Percentiles rank a stretch among this genome's conserved stretches.
Conservation (phyloP, 2,797 vertebrate genomes). For the Crax fasciolata region DNA sequence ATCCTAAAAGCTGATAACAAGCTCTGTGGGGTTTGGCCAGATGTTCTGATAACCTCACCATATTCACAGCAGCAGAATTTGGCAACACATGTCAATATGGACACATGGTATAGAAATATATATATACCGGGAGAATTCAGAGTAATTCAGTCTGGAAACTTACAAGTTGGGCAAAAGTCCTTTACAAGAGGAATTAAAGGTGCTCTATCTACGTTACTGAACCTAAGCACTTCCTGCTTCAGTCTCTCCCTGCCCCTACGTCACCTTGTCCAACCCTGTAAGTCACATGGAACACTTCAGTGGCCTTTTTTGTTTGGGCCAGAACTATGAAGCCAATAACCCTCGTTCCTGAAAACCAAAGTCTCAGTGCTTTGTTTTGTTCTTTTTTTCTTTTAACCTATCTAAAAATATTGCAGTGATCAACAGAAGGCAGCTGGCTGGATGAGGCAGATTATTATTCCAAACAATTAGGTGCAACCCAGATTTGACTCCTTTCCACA, state of each 20-base stretch:
- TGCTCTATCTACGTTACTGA: background rate
- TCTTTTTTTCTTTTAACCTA: background rate
- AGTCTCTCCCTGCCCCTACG: background rate
- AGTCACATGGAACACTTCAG: background rate
- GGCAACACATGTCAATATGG: background rate
- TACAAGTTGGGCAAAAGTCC: background rate
- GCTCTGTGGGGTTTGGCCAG: background rate
- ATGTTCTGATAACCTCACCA: background rate
- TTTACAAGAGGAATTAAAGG: background rate
- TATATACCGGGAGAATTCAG: background rate
- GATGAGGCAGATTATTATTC: background rate
- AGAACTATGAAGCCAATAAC: background rate
- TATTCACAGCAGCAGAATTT: background rate
- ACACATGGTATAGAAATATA: background rate
- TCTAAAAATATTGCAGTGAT: background rate
- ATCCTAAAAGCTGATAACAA: background rate
- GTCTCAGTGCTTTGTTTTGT: background rate
- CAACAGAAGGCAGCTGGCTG: background rate
- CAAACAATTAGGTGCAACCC: background rate
- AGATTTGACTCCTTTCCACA: slow-evolving; percentile 4
- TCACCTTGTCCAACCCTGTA: background rate
- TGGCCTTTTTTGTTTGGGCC: background rate
- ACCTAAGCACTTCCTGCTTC: background rate
- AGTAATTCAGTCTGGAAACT: background rate
- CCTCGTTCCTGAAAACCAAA: background rate